Evolutionary conservation across 2,888 invertebrate genomes (phyloP), one percentile per base, ranked within the genome.

Genomic region (Cactoblastis cactorum): DNA sequence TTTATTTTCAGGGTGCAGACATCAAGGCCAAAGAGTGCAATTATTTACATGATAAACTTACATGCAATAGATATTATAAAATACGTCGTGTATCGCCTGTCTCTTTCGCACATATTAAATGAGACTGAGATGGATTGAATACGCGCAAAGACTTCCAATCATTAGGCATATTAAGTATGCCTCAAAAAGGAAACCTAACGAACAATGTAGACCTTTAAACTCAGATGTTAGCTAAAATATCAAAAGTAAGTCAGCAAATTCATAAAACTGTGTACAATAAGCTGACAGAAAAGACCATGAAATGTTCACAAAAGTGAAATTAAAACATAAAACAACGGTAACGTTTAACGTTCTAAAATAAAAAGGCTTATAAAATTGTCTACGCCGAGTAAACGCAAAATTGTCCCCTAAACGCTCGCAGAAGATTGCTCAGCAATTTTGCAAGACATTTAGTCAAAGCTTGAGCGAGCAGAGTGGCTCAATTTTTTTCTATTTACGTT

Each of bases 281-380:
- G 22, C 41, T 41, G 22, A 41, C 41, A 41, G 14, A 41, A 22
- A n/a, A 8, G n/a, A 1, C 1, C 0, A 12, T 12, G n/a, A 24
- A 41, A 41, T 24, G 22, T 41, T 41, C 14, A 15, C 35, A 14
- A 1, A 15, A 35, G 14, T 22, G 9, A 41, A 41, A 41, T 41
- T 41, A 41, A 41, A 24, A 22, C 14, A 41, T 41, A 41, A 41
- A 24, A 41, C 41, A 41, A 24, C 22, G 22, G 11, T 41, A 19
- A 24, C 37, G 24, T 22, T 41, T 41, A 19, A 41, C 24, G 41
- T 41, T 4, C 14, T 41, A 24, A 41, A 41, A 41, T 41, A 41
- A 41, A 41, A 41, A 41, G 41, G 41, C 41, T 41, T 41, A 41
- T 41, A 22, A 41, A 41, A 41, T 14, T 41, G 41, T 41, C 41